phyloP scores from a whole-genome alignment of 2,113 vertebrate genomes.

The Chloebia gouldiae region DNA sequence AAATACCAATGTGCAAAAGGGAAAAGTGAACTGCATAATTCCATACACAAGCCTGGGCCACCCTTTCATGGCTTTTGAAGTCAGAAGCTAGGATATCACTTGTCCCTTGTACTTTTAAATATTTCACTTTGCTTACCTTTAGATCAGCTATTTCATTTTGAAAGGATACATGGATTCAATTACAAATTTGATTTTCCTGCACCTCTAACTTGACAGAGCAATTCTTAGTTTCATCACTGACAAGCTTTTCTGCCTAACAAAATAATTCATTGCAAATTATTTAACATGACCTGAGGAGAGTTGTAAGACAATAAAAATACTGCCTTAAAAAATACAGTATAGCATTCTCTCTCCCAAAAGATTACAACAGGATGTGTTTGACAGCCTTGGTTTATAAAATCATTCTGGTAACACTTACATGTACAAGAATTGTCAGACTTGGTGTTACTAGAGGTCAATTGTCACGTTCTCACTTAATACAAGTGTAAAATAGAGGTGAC shows the following conservation, averaged over 20 bases:
- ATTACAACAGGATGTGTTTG: slow-evolving; percentile 14
- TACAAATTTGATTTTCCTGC: background rate
- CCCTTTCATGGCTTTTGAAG: background rate
- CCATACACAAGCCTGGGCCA: background rate
- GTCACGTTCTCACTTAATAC: background rate
- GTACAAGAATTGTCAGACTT: slow-evolving; percentile 26
- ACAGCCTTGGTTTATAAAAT: slow-evolving; percentile 29
- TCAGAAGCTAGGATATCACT: background rate
- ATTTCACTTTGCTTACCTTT: background rate
- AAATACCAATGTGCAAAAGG: background rate
- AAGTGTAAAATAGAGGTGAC: slow-evolving; percentile 28
- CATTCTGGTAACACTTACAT: slow-evolving; percentile 5
- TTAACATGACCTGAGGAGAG: background rate
- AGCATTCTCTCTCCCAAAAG: slow-evolving; percentile 22
- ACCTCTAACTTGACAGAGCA: background rate
- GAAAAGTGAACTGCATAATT: background rate
- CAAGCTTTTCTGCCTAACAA: background rate
- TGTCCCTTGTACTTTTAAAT: background rate
- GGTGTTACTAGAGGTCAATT: slow-evolving; percentile 12
- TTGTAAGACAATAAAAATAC: slow-evolving; percentile 7
- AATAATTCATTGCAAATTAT: background rate
- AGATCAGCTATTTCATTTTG: background rate
- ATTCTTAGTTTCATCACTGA: background rate
- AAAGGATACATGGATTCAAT: background rate
- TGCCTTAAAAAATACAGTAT: background rate